phyloP scores from a whole-genome alignment of 1,140 invertebrate genomes.

The Mylabris phalerata region DNA sequence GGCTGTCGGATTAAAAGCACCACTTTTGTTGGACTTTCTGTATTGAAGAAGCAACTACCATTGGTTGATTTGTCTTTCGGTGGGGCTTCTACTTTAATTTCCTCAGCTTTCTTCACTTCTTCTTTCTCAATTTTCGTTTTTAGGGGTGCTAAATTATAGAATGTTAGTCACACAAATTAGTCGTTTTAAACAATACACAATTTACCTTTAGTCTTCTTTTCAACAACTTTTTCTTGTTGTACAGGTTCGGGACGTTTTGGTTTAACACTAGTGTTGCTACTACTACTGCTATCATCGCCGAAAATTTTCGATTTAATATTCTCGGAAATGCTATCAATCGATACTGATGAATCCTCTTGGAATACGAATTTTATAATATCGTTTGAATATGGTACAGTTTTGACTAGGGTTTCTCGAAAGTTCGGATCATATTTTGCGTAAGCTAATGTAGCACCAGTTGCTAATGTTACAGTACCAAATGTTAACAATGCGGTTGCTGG shows the following conservation, averaged over 20 bases:
- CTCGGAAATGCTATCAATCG: background rate
- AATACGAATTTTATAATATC: conserved; percentile 58
- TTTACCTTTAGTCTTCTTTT: no score
- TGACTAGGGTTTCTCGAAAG: conserved; percentile 56
- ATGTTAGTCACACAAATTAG: no score
- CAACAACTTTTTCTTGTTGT: no score
- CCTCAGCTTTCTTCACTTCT: background rate
- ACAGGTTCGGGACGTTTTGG: background rate
- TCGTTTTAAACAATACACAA: no score
- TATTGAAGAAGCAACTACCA: no score
- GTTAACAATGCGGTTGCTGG: conserved; percentile 25
- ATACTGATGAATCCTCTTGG: conserved; percentile 50
- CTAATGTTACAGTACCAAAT: conserved; percentile 42
- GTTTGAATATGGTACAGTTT: conserved; percentile 61
- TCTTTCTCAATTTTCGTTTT: background rate
- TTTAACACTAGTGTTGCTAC: background rate
- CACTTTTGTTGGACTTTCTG: no score
- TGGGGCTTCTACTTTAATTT: background rate
- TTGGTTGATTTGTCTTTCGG: no score
- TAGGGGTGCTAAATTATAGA: no score
- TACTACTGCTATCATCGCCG: background rate
- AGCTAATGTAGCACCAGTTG: conserved; percentile 52
- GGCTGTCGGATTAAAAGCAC: no score
- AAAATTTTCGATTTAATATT: conserved; percentile 19
- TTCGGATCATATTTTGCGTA: conserved; percentile 64